A percentile compares a stretch with the other conserved stretches of the same genome.
Evolutionary conservation across 2,113 vertebrate genomes (phyloP).

Genomic region (Mugil cephalus): DNA sequence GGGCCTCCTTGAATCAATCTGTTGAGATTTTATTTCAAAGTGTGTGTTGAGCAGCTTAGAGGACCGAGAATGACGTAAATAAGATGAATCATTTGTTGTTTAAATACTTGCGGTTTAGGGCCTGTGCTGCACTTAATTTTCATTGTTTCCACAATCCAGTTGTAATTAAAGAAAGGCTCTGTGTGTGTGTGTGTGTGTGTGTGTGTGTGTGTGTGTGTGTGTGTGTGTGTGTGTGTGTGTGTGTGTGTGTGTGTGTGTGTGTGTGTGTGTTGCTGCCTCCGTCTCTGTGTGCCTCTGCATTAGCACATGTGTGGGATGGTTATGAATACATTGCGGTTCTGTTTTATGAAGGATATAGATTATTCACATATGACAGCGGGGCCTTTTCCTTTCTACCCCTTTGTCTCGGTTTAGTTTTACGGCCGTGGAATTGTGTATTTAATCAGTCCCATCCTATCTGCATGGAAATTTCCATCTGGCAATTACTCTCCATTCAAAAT

Average conservation of each 20-base stretch:
- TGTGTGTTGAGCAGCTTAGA: constrained; percentile 54
- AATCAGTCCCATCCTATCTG: constrained; percentile 75
- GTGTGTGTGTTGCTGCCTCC: constrained; percentile 19
- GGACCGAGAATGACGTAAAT: constrained; percentile 76
- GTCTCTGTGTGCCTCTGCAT: constrained; percentile 31
- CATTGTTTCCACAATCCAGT: constrained; percentile 81
- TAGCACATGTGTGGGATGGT: constrained; percentile 47
- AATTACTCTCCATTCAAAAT: constrained; percentile 69
- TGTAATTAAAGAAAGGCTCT: constrained; percentile 65
- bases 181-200: constrained; percentile 25
- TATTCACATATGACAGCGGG: constrained; percentile 66
- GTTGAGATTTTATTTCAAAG: constrained; percentile 79
- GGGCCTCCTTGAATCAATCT: constrained; percentile 73
- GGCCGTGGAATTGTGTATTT: constrained; percentile 51
- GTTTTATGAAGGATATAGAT: constrained; percentile 63
- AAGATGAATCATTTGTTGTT: constrained; percentile 82
- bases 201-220: constrained; percentile 14
- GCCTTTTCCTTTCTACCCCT: constrained; percentile 14
- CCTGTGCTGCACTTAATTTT: constrained; percentile 76
- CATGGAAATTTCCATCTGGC: constrained; percentile 74
- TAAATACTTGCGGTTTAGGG: constrained; percentile 75
- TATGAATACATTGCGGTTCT: constrained; percentile 51
- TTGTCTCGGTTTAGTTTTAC: constrained; percentile 53
- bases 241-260: constrained; percentile 4
- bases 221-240: background rate